These are phyloP conservation scores for Limenitis camilla DNA, from an alignment of 2,888 invertebrate species.

Conservation along the genomic window DNA sequence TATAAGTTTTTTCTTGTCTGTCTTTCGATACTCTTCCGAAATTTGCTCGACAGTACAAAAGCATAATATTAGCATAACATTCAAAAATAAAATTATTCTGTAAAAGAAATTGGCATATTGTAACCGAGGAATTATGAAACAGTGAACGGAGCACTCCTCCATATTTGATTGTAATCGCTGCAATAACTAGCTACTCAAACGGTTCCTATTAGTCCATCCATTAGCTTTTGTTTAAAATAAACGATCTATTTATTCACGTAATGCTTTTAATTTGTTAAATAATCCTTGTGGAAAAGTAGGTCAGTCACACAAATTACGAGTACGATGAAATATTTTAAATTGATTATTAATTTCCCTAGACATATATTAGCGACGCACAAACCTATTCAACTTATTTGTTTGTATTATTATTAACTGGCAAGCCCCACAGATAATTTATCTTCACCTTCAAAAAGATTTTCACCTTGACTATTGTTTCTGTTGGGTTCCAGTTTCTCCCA, in stretches of 20 bases:
- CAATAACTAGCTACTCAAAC: constrained; percentile 8
- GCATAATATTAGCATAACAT: too few species aligned
- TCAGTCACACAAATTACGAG: background rate
- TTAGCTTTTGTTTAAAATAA: constrained; percentile 2
- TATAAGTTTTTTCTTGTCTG: too few species aligned
- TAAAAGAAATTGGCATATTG: background rate
- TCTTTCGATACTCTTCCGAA: too few species aligned
- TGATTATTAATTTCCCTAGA: too few species aligned
- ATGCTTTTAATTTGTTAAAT: constrained; percentile 3
- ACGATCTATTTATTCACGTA: constrained; percentile 4
- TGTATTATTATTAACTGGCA: too few species aligned
- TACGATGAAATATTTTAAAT: background rate
- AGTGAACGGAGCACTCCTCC: constrained; percentile 15
- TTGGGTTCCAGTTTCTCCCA: too few species aligned
- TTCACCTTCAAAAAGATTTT: too few species aligned
- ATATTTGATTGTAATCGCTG: constrained; percentile 17
- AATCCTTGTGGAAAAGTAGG: background rate
- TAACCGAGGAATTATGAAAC: constrained; percentile 13
- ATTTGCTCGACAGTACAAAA: too few species aligned
- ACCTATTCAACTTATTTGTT: background rate
- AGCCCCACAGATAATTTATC: too few species aligned
- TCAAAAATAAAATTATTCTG: background rate
- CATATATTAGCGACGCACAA: background rate
- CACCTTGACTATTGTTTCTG: too few species aligned
- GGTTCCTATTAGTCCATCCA: constrained; percentile 7